phyloP scores from a whole-genome alignment of 1,140 invertebrate genomes.

The Temnothorax curvispinosus region DNA sequence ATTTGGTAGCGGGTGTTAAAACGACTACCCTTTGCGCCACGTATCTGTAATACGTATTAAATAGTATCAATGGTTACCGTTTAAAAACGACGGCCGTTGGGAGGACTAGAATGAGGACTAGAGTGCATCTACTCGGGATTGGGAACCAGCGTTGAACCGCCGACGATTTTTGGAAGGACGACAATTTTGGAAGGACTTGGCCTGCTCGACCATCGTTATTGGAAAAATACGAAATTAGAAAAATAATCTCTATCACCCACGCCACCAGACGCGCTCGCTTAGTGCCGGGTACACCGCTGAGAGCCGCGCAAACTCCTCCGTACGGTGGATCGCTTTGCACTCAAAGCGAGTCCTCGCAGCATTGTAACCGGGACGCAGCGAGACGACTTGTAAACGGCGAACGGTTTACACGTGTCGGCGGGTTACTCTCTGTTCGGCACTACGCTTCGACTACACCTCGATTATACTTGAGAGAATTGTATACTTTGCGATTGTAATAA shows the following conservation, averaged over 20 bases:
- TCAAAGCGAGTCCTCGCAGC: not conserved
- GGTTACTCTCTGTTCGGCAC: conserved; percentile 33
- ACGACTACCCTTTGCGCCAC: not conserved
- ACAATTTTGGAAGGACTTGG: conserved; percentile 67
- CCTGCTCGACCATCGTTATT: conserved; percentile 58
- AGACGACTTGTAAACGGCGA: conserved; percentile 22
- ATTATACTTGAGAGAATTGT: conserved; percentile 43
- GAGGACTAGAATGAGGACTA: conserved; percentile 29
- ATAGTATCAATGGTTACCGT: conserved; percentile 29
- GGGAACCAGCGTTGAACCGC: conserved; percentile 15
- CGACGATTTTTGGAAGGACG: conserved; percentile 36
- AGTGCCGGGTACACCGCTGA: not conserved
- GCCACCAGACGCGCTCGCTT: conserved; percentile 19
- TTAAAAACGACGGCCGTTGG: conserved; percentile 14
- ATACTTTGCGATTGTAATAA: conserved; percentile 30
- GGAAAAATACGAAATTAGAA: conserved; percentile 71
- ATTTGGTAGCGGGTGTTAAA: not conserved
- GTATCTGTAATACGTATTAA: conserved; percentile 24
- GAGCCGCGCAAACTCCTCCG: not conserved
- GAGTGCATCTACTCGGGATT: not conserved
- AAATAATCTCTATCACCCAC: conserved; percentile 72
- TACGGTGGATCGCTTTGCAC: not conserved
- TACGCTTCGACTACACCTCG: conserved; percentile 35
- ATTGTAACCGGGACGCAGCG: not conserved
- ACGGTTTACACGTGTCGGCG: conserved; percentile 17